Evolutionary conservation across 2,888 invertebrate genomes (phyloP).

Genomic region (Achlya flavicornis): DNA sequence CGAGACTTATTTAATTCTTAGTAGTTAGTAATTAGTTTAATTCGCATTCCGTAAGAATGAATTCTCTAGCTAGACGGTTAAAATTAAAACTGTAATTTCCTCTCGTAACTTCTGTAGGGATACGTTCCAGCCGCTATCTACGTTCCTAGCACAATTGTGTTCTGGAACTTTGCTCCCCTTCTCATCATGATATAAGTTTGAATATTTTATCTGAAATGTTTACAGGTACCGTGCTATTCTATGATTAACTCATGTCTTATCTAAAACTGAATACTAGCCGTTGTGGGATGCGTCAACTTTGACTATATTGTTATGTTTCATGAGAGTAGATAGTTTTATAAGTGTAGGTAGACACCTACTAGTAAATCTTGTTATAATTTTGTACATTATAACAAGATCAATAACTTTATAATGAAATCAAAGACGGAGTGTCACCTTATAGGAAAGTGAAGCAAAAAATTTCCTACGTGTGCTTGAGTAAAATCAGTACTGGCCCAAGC

Average conservation of each 20-base stretch:
- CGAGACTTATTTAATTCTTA: not conserved
- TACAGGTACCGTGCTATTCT: not conserved
- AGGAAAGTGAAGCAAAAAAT: too few relatives aligned
- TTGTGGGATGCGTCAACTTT: too few relatives aligned
- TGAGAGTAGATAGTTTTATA: too few relatives aligned
- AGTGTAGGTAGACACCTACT: too few relatives aligned
- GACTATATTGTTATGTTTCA: too few relatives aligned
- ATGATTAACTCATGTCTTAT: not conserved
- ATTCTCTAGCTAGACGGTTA: slow-evolving; percentile 28
- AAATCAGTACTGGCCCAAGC: too few relatives aligned
- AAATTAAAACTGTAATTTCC: slow-evolving; percentile 35
- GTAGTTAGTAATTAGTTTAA: not conserved
- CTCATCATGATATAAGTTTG: not conserved
- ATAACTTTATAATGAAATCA: too few relatives aligned
- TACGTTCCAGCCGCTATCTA: slow-evolving; percentile 26
- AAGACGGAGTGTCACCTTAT: too few relatives aligned
- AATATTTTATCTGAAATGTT: not conserved
- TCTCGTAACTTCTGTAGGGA: slow-evolving; percentile 23
- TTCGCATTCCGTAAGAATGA: slow-evolving; percentile 29
- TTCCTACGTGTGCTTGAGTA: too few relatives aligned
- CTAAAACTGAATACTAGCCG: not conserved
- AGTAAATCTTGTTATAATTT: too few relatives aligned
- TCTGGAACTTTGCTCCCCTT: slow-evolving; percentile 6
- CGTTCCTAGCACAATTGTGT: slow-evolving; percentile 17
- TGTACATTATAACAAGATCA: too few relatives aligned